A percentile compares a stretch with the other conserved stretches of the same genome.
Evolutionary conservation across 2,113 vertebrate species (phyloP).

Genomic region (Pycnonotus jocosus): DNA sequence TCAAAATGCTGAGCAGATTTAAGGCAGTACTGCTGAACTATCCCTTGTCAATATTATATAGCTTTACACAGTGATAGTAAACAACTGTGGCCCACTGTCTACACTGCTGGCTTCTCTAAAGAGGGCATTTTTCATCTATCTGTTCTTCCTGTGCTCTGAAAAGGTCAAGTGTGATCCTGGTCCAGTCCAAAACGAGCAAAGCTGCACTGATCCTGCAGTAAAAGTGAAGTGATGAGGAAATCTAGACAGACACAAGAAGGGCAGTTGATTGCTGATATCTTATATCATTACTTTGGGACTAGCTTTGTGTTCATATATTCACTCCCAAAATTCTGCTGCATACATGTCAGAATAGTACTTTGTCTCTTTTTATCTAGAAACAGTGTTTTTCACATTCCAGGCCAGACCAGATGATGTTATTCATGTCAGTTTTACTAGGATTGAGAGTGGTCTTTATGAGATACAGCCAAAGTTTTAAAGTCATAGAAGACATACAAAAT

Average conservation of each 20-base stretch:
- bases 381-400: not conserved
- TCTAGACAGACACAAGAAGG: not conserved
- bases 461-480: not conserved
- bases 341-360: rapidly evolving
- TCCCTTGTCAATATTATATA: not conserved
- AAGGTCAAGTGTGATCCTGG: not conserved
- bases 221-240: not conserved
- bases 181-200: not conserved
- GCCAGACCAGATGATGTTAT: not conserved
- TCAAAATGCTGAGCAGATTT: not conserved
- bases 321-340: not conserved
- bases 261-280: rapidly evolving
- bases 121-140: not conserved
- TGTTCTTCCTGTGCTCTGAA: not conserved
- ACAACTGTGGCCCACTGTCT: not conserved
- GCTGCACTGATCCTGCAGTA: not conserved
- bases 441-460: not conserved
- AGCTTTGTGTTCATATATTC: not conserved
- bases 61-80: not conserved
- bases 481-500: rapidly evolving
- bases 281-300: not conserved
- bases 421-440: not conserved
- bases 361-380: not conserved
- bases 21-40: not conserved
- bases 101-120: not conserved